Conservation (phyloP, 2,113 vertebrate species). For the Bubo blakistoni region DNA sequence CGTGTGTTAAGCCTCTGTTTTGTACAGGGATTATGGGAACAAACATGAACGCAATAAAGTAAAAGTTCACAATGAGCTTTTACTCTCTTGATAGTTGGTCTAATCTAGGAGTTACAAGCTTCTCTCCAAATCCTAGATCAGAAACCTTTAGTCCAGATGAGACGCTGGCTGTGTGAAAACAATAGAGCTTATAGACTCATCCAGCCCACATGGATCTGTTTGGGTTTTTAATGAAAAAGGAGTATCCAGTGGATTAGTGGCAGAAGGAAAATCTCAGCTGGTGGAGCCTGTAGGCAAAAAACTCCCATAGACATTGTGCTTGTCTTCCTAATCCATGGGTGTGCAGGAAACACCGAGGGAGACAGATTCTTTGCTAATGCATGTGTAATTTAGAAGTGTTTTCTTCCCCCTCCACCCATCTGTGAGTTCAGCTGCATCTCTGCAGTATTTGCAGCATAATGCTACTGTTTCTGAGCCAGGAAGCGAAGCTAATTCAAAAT, state of each 20-base stretch:
- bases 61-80: neutral
- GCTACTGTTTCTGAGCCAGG: constrained; percentile 64
- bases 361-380: constrained; percentile 35
- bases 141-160: constrained; percentile 38
- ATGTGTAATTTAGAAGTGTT: constrained; percentile 40
- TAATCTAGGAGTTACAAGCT: neutral
- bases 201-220: constrained; percentile 18
- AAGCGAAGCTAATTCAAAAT: constrained; percentile 50
- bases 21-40: neutral
- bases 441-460: constrained; percentile 40
- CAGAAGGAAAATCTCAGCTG: constrained; percentile 14
- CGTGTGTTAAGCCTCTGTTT: neutral
- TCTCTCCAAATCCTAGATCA: constrained; percentile 9
- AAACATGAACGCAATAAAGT: neutral
- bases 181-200: neutral
- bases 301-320: neutral
- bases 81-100: neutral
- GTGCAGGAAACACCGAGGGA: constrained; percentile 48
- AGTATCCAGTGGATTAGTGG: constrained; percentile 35
- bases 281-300: constrained; percentile 39
- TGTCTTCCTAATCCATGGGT: constrained; percentile 51
- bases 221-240: constrained; percentile 57
- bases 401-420: constrained; percentile 56
- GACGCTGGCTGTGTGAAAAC: neutral
- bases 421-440: constrained; percentile 60